Percentiles rank a stretch among this genome's conserved stretches.
These are phyloP conservation scores for Hoplostethus mediterraneus DNA, from an alignment of 2,797 vertebrate species.

Conservation along the genomic window DNA sequence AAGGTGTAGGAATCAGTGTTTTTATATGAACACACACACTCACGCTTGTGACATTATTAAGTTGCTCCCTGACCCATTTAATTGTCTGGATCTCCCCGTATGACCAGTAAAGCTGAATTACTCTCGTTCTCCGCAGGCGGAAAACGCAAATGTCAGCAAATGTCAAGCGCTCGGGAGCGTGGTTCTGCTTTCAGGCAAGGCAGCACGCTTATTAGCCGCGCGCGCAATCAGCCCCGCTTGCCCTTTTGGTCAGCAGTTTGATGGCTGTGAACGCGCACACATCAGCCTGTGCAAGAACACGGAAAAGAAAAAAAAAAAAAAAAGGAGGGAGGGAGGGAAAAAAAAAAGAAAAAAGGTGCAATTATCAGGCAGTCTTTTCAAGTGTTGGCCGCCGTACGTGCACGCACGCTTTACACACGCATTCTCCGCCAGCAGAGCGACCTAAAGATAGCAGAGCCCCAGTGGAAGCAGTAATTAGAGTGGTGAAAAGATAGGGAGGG, in stretches of 20 bases:
- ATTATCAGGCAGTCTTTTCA: conserved; percentile 61
- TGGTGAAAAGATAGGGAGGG: conserved; percentile 70
- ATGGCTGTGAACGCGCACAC: conserved; percentile 47
- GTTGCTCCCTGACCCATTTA: conserved; percentile 52
- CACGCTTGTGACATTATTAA: conserved; percentile 71
- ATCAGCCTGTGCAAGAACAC: conserved; percentile 41
- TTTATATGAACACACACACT: conserved; percentile 11
- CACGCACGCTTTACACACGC: conserved; percentile 46
- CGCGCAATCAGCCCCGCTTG: conserved; percentile 51
- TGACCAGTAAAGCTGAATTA: conserved; percentile 71
- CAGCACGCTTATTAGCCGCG: conserved; percentile 52
- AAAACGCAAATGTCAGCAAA: conserved; percentile 80
- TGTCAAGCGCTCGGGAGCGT: conserved; percentile 74
- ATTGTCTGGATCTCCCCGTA: conserved; percentile 60
- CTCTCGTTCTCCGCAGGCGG: conserved; percentile 69
- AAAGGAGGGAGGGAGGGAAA: neutral
- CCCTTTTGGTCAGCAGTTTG: conserved; percentile 69
- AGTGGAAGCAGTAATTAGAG: conserved; percentile 80
- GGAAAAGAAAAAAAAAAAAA: conserved; percentile 44
- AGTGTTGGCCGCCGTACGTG: conserved; percentile 35
- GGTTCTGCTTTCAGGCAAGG: conserved; percentile 66
- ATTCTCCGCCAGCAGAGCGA: conserved; percentile 68
- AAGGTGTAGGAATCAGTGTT: neutral
- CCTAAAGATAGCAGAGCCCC: conserved; percentile 81
- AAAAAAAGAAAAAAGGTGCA: conserved; percentile 26